phyloP scores from a whole-genome alignment of 2,888 invertebrate species.

The Reticulitermes lucifugus region DNA sequence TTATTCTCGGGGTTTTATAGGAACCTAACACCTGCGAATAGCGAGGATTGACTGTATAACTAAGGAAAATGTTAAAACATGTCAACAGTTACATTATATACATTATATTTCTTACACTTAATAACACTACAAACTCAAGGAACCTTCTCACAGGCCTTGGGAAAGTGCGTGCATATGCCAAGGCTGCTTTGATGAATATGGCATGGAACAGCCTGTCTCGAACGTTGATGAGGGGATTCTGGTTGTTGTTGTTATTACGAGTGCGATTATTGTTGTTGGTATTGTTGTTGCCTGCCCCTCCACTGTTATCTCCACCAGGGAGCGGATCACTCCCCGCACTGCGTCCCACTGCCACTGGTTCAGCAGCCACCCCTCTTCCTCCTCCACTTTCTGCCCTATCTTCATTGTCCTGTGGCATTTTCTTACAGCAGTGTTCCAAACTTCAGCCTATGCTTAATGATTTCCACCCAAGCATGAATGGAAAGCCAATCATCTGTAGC shows the following conservation, averaged over 20 bases:
- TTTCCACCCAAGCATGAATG: slow-evolving; percentile 40
- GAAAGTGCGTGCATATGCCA: slow-evolving; percentile 92
- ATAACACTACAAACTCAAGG: slow-evolving; percentile 84
- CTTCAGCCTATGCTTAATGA: slow-evolving; percentile 36
- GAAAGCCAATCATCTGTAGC: slow-evolving; percentile 16
- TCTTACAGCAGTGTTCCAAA: slow-evolving; percentile 12
- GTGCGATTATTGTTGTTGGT: slow-evolving; percentile 55
- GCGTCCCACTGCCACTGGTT: neutral
- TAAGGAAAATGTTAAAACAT: no score
- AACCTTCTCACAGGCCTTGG: slow-evolving; percentile 84
- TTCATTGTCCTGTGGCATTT: slow-evolving; percentile 49
- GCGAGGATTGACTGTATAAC: no score
- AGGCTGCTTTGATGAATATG: slow-evolving; percentile 90
- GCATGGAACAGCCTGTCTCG: slow-evolving; percentile 95
- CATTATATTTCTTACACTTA: slow-evolving; percentile 71
- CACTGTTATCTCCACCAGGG: slow-evolving; percentile 41
- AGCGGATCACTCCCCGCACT: slow-evolving; percentile 25
- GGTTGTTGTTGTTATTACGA: slow-evolving; percentile 65
- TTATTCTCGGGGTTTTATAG: no score
- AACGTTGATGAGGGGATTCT: slow-evolving; percentile 85
- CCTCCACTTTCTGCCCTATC: slow-evolving; percentile 21
- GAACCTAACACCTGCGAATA: no score
- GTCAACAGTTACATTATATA: no score
- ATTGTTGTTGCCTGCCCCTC: slow-evolving; percentile 51
- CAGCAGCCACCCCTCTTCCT: slow-evolving; percentile 3